Percentiles rank a stretch among this genome's conserved stretches.
These are phyloP conservation scores for Narcine bancroftii DNA, from an alignment of 2,113 vertebrate genomes.

Conservation along the genomic window DNA sequence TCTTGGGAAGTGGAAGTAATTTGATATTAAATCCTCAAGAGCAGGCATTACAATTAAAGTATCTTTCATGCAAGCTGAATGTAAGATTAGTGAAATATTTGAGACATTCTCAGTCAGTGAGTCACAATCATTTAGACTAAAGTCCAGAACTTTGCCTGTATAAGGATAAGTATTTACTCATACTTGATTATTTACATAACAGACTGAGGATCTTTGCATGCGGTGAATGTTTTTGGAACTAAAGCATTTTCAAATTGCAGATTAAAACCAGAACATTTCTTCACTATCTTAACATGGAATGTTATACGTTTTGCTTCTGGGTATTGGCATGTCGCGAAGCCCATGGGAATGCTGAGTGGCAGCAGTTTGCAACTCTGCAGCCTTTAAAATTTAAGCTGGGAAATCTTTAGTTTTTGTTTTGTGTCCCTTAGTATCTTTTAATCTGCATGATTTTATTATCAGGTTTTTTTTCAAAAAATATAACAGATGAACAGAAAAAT, in stretches of 20 bases:
- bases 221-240: background rate
- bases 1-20: too few relatives aligned
- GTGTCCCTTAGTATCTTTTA: background rate
- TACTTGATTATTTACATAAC: background rate
- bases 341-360: background rate
- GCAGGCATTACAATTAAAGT: too few relatives aligned
- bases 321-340: too few relatives aligned
- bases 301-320: background rate
- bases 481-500: too few relatives aligned
- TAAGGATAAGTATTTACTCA: slow-evolving; percentile 23
- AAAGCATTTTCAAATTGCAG: background rate
- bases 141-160: background rate
- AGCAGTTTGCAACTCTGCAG: background rate
- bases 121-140: background rate
- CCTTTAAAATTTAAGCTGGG: background rate
- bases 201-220: background rate
- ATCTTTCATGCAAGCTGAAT: background rate
- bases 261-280: background rate
- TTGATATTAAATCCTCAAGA: too few relatives aligned
- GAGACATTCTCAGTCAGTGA: slow-evolving; percentile 25
- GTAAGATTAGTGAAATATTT: slow-evolving; percentile 15
- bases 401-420: background rate
- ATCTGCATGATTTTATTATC: background rate
- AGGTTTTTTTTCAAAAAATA: too few relatives aligned
- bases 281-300: background rate